Base-by-base conservation (phyloP, 2,113 vertebrate genomes). In the Aldabrachelys gigantea region DNA sequence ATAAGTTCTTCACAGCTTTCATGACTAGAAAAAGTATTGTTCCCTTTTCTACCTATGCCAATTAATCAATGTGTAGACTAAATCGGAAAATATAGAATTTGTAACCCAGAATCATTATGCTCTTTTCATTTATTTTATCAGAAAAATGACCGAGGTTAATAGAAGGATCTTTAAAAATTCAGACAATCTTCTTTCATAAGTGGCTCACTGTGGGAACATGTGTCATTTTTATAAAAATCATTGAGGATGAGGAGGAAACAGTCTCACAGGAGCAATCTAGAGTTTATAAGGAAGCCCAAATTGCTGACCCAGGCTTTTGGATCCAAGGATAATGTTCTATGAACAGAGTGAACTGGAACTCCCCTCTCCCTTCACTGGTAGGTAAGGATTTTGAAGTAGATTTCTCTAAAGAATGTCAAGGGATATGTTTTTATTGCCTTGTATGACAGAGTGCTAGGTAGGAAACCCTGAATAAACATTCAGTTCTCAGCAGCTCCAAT, bases 21-120 rank as follows among this genome's bases (percentile, higher is more conserved):
- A 97, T 97, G 97, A 17, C 75, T 1, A 97, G 97, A 79, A 96
- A 88, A 98, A 54, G 97, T 98, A 96, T 2, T 52, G 80, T 94
- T 85, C 80, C 80, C 85, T 62, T 11, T 85, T 87, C 17, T 82
- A 1, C 11, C 13, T 83, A 2, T 89, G 31, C 54, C 19, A 79
- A 22, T 89, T 85, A 9, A 75, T 27, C 5, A 53, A 0, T 57
- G 29, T 10, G 35, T 88, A 84, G 29, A 11, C 31, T 82, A 90
- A 82, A 29, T 41, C 3, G 89, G 38, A 85, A 94, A 8, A 0
- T 1, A 1, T 53, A 38, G 6, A 38, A 7, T 80, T 83, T 10
- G 7, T 44, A 83, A 78, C 69, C 72, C 16, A 72, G 2, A 2
- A 90, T 92, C 38, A 27, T 31, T 47, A 49, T 3, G 9, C 41